Evolutionary conservation across 2,113 vertebrate genomes (phyloP).

Genomic region (Nothobranchius kuhntae): DNA sequence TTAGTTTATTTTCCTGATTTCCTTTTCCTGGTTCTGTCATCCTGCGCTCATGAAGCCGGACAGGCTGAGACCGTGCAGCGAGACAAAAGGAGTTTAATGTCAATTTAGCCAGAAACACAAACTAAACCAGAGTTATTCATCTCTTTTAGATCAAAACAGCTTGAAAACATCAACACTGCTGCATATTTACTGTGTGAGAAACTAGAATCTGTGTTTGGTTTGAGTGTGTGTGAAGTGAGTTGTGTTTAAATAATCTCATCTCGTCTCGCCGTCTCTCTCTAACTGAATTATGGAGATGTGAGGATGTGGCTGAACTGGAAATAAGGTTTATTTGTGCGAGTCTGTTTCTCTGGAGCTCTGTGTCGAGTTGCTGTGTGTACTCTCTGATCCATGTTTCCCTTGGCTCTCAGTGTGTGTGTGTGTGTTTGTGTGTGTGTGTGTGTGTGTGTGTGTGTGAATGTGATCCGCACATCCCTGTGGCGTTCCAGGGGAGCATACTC

Average conservation of each 20-base stretch:
- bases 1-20: too few relatives aligned
- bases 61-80: too few relatives aligned
- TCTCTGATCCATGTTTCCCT: conserved; percentile 54
- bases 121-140: too few relatives aligned
- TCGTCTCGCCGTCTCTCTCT: conserved; percentile 61
- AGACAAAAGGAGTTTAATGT: too few relatives aligned
- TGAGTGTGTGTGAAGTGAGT: conserved; percentile 1
- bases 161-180: neutral
- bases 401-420: conserved; percentile 6
- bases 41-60: too few relatives aligned
- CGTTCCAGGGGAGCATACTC: conserved; percentile 65
- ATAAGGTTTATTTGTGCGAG: conserved; percentile 39
- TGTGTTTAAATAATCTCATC: conserved; percentile 64
- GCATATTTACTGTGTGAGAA: neutral
- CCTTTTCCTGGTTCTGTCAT: too few relatives aligned
- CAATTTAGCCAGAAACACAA: too few relatives aligned
- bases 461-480: conserved; percentile 71
- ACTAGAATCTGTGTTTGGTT: neutral
- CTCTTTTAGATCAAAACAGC: conserved; percentile 1
- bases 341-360: conserved; percentile 38
- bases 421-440: too few relatives aligned
- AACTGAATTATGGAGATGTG: conserved; percentile 73
- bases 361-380: conserved; percentile 50
- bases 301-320: conserved; percentile 42
- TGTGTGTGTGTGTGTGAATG: conserved; percentile 39